Evolutionary conservation across 2,113 vertebrate genomes (phyloP), one percentile per base, ranked within the genome.

Genomic region (Pelecanoides urinatrix): DNA sequence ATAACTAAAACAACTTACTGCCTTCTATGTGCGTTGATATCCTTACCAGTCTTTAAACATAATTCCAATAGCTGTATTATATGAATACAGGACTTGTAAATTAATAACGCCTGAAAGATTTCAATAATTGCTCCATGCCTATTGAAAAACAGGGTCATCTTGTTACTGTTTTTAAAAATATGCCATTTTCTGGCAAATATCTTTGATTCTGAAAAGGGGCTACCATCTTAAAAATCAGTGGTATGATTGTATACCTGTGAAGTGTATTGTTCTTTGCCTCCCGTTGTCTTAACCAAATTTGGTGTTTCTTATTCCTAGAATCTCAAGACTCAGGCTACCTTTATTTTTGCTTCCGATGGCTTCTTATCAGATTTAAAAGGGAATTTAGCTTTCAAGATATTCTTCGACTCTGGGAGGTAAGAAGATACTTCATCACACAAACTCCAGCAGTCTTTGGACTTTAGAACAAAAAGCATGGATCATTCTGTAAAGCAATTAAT

Each of bases 331-430:
- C 99, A 22, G 99, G 99, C 71, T 99, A 99, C 93, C 98, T 99
- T 55, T 99, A 99, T 90, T 99, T 99, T 98, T 99, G 99, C 96
- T 99, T 99, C 98, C 99, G 99, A 44, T 99, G 99, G 99, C 97
- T 99, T 95, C 98, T 99, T 96, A 99, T 99, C 97, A 98, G 99
- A 96, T 99, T 99, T 94, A 99, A 99, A 98, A 99, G 99, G 93
- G 99, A 99, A 96, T 99, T 99, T 89, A 98, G 98, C 96, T 99
- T 99, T 98, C 99, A 99, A 97, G 99, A 99, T 90, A 99, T 99
- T 94, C 99, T 99, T 90, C 98, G 99, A 58, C 98, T 99, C 62
- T 99, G 99, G 99, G 99, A 99, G 99, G 99, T 99, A 97, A 98
- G 98, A 94, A 95, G 47, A 19, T 95, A 70, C 10, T 83, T 56